Conservation (phyloP, 2,113 vertebrate genomes). For the Archilochus colubris region DNA sequence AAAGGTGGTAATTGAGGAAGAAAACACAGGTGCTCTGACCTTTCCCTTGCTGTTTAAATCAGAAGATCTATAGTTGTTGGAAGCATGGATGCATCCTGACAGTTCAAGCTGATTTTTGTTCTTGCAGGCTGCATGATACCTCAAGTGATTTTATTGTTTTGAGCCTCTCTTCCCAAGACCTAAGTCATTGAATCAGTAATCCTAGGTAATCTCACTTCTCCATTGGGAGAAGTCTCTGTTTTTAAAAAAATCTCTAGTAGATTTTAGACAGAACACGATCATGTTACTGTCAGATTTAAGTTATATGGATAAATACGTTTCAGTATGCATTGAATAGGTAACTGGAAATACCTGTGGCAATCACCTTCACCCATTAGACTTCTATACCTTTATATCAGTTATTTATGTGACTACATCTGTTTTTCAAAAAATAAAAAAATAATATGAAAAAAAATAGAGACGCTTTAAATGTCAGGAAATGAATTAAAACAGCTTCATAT, state of each 20-base stretch:
- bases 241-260: background rate
- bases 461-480: slow-evolving; percentile 1
- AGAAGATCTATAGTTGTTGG: background rate
- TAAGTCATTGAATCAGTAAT: background rate
- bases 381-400: slow-evolving; percentile 9
- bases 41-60: background rate
- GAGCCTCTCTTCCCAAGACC: background rate
- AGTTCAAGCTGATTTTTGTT: background rate
- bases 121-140: background rate
- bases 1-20: background rate
- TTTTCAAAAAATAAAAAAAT: slow-evolving; percentile 23
- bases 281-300: slow-evolving; percentile 2
- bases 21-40: background rate
- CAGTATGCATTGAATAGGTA: background rate
- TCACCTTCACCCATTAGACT: slow-evolving; percentile 11
- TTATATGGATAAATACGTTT: background rate
- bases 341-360: background rate
- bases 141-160: background rate
- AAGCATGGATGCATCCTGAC: background rate
- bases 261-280: slow-evolving; percentile 17
- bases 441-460: background rate
- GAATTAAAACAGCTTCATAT: background rate
- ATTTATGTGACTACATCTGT: background rate
- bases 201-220: background rate
- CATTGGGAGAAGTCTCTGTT: background rate